phyloP scores from a whole-genome alignment of 2,888 invertebrate genomes.

The Dynastes hyllus region DNA sequence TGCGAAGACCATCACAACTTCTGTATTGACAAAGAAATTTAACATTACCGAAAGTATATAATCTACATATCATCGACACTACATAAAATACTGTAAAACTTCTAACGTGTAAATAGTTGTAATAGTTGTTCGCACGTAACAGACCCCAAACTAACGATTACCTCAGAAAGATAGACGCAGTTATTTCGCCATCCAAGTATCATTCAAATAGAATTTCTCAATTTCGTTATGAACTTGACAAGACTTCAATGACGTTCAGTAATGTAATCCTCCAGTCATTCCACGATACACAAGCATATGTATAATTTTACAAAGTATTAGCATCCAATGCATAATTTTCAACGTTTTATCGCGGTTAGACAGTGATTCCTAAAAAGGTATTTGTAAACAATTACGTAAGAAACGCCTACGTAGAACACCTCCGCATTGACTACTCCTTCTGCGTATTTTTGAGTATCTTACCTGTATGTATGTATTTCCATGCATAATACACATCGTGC shows the following conservation, averaged over 20 bases:
- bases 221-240: conserved; percentile 15
- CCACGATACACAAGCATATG: conserved; percentile 7
- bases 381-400: conserved; percentile 41
- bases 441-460: conserved; percentile 22
- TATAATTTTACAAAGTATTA: conserved; percentile 36
- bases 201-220: background rate
- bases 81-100: no score
- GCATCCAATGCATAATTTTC: conserved; percentile 28
- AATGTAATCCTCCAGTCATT: conserved; percentile 13
- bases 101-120: no score
- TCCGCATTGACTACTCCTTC: background rate
- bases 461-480: conserved; percentile 11
- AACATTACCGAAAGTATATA: no score
- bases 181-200: conserved; percentile 7
- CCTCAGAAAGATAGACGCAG: background rate
- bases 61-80: no score
- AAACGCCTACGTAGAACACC: conserved; percentile 14
- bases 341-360: conserved; percentile 30
- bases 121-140: no score
- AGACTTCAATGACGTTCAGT: conserved; percentile 22
- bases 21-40: no score
- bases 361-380: conserved; percentile 30
- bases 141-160: no score
- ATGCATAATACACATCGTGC: background rate
- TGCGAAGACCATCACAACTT: no score